Percentiles rank a stretch among this genome's conserved stretches.
Conservation (phyloP, 2,888 invertebrate genomes). For the Nephrotoma guestfalica region DNA sequence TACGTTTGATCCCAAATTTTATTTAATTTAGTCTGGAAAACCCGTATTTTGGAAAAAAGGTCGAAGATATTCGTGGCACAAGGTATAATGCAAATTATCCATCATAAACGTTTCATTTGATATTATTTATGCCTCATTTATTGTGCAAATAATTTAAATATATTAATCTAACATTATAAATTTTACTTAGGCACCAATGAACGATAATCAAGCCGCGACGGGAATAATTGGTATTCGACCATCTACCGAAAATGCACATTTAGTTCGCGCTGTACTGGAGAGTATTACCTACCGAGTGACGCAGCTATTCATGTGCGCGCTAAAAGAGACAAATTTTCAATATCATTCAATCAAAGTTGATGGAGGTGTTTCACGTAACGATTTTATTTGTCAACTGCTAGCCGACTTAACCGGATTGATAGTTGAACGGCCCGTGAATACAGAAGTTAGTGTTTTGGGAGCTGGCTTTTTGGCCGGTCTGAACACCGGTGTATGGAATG, state of each 20-base stretch:
- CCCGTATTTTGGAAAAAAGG: conserved; percentile 1
- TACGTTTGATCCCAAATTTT: not conserved
- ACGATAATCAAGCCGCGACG: conserved; percentile 69
- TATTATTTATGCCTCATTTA: not conserved
- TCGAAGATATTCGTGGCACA: not conserved
- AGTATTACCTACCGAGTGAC: conserved; percentile 70
- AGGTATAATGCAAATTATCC: not conserved
- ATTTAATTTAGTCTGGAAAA: not conserved
- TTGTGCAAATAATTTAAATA: not conserved
- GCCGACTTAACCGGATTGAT: conserved; percentile 63
- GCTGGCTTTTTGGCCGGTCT: conserved; percentile 76
- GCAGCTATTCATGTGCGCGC: conserved; percentile 59
- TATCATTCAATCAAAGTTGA: conserved; percentile 62
- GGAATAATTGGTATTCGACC: conserved; percentile 57
- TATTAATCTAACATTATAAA: not conserved
- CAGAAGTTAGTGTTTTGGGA: conserved; percentile 76
- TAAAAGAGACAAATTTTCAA: conserved; percentile 47
- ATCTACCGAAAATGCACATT: conserved; percentile 58
- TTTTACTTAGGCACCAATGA: conserved; percentile 62
- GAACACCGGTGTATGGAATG: conserved; percentile 61
- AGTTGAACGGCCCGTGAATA: conserved; percentile 57
- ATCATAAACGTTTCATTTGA: not conserved
- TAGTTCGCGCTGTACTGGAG: conserved; percentile 72
- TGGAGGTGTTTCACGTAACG: conserved; percentile 91
- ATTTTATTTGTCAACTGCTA: conserved; percentile 79